Base-by-base conservation (phyloP, 2,113 vertebrate genomes). In the Vicugna pacos region DNA sequence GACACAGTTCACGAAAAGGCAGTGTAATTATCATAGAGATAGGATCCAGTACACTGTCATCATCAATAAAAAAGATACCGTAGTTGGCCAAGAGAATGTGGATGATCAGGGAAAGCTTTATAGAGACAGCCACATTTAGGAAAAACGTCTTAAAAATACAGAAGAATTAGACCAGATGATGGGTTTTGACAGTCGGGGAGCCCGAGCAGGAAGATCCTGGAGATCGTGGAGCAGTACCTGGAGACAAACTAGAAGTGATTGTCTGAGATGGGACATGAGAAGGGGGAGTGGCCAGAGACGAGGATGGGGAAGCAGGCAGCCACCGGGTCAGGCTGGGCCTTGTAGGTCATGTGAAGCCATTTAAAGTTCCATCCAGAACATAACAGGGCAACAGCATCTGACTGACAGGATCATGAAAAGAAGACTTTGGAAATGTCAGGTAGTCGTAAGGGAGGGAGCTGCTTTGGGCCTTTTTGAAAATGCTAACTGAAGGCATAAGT, bases 191-290 rank as follows among this genome's bases (percentile, higher is more conserved):
- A 83, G 5, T 42, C 4, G 38, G 62, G 72, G 92, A 93, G 2
- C 54, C 64, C 54, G 77, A 75, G 69, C 4, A 91, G 9, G n/a
- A 48, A 85, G 26, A 26, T 46, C 1, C 92, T 76, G 50, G 73
- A 79, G 15, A 35, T 38, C 19, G n/a, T 0, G 1, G n/a, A 26
- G 32, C 15, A 24, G 3, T 19, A 20, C 19, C 10, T 19, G 52
- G 14, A 91, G 48, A 64, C 9, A 70, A 56, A 46, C 35, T 14
- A 19, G 11, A 32, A 67, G 82, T 46, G 4, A 19, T 14, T 28
- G 12, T 32, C 28, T 58, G 60, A 30, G 20, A 24, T 2, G 4
- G 8, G 0, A 14, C 9, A 1, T 64, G 35, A 58, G n/a, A 76
- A 64, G 19, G 0, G 16, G 8, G 8, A 7, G 6, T 64, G 28